Evolutionary conservation across 2,888 invertebrate genomes (phyloP).

Genomic region (Laspeyria flexula): DNA sequence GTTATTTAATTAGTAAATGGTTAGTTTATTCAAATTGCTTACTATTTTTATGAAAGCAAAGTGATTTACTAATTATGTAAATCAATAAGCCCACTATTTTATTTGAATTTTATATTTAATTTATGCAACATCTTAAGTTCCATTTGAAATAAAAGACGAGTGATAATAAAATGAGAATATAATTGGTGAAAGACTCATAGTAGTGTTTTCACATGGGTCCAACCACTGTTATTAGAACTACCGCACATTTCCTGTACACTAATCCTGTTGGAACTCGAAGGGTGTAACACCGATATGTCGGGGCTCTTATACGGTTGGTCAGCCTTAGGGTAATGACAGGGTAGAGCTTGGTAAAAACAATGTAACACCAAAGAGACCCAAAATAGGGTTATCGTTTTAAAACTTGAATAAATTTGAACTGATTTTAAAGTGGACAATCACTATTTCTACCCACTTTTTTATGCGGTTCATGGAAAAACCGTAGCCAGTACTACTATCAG

Average conservation of each 20-base stretch:
- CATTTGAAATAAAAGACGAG: neutral
- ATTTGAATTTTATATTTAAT: neutral
- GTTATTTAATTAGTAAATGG: slow-evolving; percentile 1
- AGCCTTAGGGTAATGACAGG: slow-evolving; percentile 46
- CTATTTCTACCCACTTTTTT: neutral
- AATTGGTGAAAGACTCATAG: slow-evolving; percentile 31
- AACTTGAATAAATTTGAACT: slow-evolving; percentile 29
- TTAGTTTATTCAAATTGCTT: neutral
- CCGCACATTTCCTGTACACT: slow-evolving; percentile 60
- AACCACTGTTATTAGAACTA: slow-evolving; percentile 67
- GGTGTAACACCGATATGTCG: slow-evolving; percentile 40
- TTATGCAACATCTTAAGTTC: neutral
- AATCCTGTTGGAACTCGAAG: slow-evolving; percentile 52
- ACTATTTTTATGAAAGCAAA: neutral
- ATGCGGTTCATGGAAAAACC: too few relatives aligned
- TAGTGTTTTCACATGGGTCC: slow-evolving; percentile 45
- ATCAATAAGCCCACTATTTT: neutral
- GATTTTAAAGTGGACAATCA: neutral
- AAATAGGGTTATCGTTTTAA: slow-evolving; percentile 41
- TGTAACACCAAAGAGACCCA: slow-evolving; percentile 33
- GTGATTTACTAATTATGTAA: neutral
- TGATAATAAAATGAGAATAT: slow-evolving; percentile 32
- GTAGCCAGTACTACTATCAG: too few relatives aligned
- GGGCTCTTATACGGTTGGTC: slow-evolving; percentile 55
- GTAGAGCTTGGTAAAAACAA: slow-evolving; percentile 42